Evolutionary conservation across 2,888 invertebrate genomes (phyloP).

Genomic region (Nymphalis c-album): DNA sequence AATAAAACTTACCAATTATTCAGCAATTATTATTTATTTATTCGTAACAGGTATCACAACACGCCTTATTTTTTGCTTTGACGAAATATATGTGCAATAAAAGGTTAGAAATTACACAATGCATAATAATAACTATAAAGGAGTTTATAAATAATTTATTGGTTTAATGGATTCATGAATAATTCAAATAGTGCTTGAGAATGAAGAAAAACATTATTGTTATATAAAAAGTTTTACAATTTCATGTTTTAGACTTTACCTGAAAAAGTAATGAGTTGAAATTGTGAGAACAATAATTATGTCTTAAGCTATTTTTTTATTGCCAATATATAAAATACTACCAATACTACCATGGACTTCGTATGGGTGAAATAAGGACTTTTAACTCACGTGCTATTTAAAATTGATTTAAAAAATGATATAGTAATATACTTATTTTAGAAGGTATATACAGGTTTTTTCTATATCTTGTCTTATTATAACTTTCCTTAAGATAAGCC

Average conservation of each 20-base stretch:
- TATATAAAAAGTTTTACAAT: not conserved
- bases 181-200: slow-evolving; percentile 28
- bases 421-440: too few relatives aligned
- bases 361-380: too few relatives aligned
- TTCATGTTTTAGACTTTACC: not conserved
- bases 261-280: not conserved
- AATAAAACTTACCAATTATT: slow-evolving; percentile 1
- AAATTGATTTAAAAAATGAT: too few relatives aligned
- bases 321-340: too few relatives aligned
- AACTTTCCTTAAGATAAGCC: too few relatives aligned
- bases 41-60: slow-evolving; percentile 13
- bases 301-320: too few relatives aligned
- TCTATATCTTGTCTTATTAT: too few relatives aligned
- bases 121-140: slow-evolving; percentile 26
- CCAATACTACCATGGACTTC: too few relatives aligned
- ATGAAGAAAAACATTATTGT: slow-evolving; percentile 18
- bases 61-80: slow-evolving; percentile 13
- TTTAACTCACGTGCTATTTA: too few relatives aligned
- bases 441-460: too few relatives aligned
- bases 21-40: slow-evolving; percentile 9
- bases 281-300: too few relatives aligned
- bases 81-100: slow-evolving; percentile 24
- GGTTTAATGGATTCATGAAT: slow-evolving; percentile 31
- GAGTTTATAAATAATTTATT: slow-evolving; percentile 32
- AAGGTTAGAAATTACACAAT: slow-evolving; percentile 31